phyloP scores from a whole-genome alignment of 2,888 invertebrate species.

The Elysia crispata region DNA sequence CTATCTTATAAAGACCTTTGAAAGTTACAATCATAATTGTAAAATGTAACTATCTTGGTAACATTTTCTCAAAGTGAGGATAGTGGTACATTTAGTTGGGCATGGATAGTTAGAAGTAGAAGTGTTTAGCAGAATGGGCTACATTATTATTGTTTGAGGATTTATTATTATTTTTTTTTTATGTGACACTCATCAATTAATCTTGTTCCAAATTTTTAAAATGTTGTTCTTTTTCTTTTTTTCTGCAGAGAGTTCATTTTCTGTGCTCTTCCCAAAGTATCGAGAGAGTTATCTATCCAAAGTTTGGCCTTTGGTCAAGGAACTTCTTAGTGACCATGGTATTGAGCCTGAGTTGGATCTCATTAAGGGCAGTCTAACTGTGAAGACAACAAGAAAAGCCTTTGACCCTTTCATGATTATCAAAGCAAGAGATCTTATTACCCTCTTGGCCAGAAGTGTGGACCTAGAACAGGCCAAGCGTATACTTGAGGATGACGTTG shows the following conservation, averaged over 20 bases:
- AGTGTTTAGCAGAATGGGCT: too few species aligned
- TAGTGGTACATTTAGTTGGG: too few species aligned
- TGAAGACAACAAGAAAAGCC: slow-evolving; percentile 94
- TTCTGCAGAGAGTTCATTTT: slow-evolving; percentile 89
- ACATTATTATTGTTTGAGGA: not conserved
- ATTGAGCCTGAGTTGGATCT: slow-evolving; percentile 93
- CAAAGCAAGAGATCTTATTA: slow-evolving; percentile 97
- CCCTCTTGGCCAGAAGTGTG: slow-evolving; percentile 94
- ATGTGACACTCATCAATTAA: not conserved
- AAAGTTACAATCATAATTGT: too few species aligned
- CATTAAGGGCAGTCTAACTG: slow-evolving; percentile 95
- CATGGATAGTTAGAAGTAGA: too few species aligned
- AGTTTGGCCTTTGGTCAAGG: slow-evolving; percentile 96
- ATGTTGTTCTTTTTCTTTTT: too few species aligned
- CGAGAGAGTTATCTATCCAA: slow-evolving; percentile 95
- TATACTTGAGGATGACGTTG: slow-evolving; percentile 88
- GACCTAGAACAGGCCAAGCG: slow-evolving; percentile 92
- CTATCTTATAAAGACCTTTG: too few species aligned
- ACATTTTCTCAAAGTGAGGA: too few species aligned
- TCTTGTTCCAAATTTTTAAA: not conserved
- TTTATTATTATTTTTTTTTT: slow-evolving; percentile 3
- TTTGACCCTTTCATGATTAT: slow-evolving; percentile 99
- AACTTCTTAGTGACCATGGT: slow-evolving; percentile 86
- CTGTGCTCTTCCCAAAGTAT: slow-evolving; percentile 97
- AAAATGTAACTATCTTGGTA: too few species aligned